Conservation (phyloP, 2,797 vertebrate genomes). For the Pristis pectinata region DNA sequence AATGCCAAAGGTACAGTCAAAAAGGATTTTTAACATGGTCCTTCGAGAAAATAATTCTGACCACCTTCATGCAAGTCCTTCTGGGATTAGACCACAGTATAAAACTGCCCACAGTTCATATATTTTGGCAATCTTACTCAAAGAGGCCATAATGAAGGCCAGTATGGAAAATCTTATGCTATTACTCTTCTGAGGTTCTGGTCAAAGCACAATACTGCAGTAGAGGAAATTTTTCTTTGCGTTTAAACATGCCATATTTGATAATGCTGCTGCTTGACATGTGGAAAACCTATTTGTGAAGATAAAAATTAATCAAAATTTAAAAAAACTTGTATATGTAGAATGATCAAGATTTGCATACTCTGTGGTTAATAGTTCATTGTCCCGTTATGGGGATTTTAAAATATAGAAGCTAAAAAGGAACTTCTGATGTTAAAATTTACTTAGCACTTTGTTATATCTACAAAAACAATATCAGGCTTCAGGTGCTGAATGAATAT, state of each 20-base stretch:
- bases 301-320: not conserved
- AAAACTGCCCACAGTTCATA: slow-evolving; percentile 6
- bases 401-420: not conserved
- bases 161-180: slow-evolving; percentile 7
- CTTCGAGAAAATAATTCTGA: slow-evolving; percentile 10
- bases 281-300: not conserved
- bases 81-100: not conserved
- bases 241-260: not conserved
- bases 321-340: not conserved
- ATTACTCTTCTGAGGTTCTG: not conserved
- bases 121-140: not conserved
- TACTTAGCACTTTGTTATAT: not conserved
- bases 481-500: not conserved
- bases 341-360: not conserved
- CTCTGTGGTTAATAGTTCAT: not conserved
- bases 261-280: not conserved
- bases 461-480: not conserved
- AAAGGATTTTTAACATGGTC: not conserved
- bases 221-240: not conserved
- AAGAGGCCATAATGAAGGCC: not conserved
- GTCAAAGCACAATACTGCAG: not conserved
- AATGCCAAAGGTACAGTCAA: not conserved
- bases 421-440: not conserved
- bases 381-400: not conserved
- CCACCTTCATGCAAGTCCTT: not conserved